Conservation (phyloP, 2,113 vertebrate species). For the Geococcyx californianus region DNA sequence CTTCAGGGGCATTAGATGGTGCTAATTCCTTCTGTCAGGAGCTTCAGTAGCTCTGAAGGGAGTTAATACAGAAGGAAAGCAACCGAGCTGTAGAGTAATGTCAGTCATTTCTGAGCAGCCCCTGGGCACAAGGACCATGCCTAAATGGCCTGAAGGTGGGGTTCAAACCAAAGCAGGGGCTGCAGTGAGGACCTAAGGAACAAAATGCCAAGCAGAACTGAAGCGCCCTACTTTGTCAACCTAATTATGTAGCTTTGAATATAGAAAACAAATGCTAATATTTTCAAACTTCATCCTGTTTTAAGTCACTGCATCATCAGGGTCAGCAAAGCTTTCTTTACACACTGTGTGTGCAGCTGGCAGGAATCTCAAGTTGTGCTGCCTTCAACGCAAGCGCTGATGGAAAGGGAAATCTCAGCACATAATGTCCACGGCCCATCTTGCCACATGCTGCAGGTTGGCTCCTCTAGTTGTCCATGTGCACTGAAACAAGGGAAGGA, state of each 20-base stretch:
- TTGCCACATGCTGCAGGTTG: accelerated
- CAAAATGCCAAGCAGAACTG: not conserved
- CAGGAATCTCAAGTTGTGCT: not conserved
- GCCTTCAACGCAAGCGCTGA: not conserved
- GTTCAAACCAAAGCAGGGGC: not conserved
- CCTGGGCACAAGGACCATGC: not conserved
- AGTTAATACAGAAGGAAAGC: not conserved
- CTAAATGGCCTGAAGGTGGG: not conserved
- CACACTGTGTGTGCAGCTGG: not conserved
- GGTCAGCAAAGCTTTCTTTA: not conserved
- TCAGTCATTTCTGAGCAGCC: not conserved
- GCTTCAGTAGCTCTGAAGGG: not conserved
- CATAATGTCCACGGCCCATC: accelerated
- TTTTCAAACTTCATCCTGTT: not conserved
- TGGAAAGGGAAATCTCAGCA: not conserved
- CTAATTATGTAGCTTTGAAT: not conserved
- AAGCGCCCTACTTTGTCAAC: not conserved
- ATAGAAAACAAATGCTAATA: not conserved
- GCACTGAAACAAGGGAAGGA: not conserved
- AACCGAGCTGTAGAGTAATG: not conserved
- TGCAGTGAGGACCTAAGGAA: not conserved
- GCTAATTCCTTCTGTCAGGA: not conserved
- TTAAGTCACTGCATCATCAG: not conserved
- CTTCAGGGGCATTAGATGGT: not conserved
- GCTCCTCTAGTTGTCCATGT: not conserved